These are phyloP conservation scores for Novumbra hubbsi DNA, from an alignment of 2,797 vertebrate species.

Conservation along the genomic window DNA sequence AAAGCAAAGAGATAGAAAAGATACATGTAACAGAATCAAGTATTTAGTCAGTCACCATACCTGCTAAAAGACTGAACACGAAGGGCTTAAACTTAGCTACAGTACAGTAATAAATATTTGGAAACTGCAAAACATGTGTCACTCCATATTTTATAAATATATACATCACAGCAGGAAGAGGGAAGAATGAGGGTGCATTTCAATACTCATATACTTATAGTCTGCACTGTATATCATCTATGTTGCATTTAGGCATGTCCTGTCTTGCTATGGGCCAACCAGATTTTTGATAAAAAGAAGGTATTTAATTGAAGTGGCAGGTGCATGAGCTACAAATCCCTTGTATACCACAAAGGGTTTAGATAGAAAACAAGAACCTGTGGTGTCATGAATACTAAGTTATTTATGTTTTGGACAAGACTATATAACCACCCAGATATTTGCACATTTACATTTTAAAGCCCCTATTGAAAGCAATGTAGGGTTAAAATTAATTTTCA, in stretches of 20 bases:
- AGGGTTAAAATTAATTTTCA: too few species aligned
- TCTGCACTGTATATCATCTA: neutral
- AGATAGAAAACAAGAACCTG: neutral
- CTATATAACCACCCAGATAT: neutral
- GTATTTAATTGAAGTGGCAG: conserved; percentile 14
- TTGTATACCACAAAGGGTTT: conserved; percentile 13
- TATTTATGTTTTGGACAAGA: neutral
- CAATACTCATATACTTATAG: too few species aligned
- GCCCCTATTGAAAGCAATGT: too few species aligned
- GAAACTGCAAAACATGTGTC: too few species aligned
- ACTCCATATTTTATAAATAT: too few species aligned
- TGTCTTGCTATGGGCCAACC: neutral
- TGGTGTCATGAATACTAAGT: neutral
- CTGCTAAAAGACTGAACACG: neutral
- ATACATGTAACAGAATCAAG: neutral
- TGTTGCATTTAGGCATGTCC: neutral
- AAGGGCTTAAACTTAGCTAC: neutral
- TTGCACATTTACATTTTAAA: too few species aligned
- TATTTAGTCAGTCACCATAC: neutral
- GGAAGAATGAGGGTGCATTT: too few species aligned
- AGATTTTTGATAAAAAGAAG: neutral
- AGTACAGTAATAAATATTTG: too few species aligned
- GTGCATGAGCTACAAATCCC: neutral
- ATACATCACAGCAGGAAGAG: too few species aligned
- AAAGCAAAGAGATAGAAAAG: conserved; percentile 16